phyloP scores from a whole-genome alignment of 2,113 vertebrate species.

The Onychostoma macrolepis region DNA sequence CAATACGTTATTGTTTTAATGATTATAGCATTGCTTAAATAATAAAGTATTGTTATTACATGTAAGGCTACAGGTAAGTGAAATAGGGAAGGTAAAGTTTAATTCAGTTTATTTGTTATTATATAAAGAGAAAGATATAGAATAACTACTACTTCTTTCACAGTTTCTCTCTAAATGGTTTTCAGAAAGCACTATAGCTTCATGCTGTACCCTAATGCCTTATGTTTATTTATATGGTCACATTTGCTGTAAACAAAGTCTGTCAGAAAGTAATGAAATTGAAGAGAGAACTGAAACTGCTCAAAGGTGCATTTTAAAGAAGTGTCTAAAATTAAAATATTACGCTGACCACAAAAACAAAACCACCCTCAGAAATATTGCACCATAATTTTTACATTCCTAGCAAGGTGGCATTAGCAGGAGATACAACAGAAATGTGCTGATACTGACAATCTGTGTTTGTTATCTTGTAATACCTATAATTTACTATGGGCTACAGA shows the following conservation, averaged over 20 bases:
- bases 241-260: background rate
- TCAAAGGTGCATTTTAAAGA: background rate
- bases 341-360: background rate
- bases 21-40: background rate
- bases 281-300: constrained; percentile 33
- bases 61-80: background rate
- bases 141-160: background rate
- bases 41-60: background rate
- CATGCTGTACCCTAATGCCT: constrained; percentile 22
- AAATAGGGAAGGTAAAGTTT: background rate
- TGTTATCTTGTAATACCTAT: background rate
- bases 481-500: background rate
- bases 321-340: background rate
- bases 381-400: background rate
- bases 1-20: background rate
- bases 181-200: background rate
- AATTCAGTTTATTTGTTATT: too few species aligned
- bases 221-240: constrained; percentile 5
- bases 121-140: background rate
- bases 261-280: background rate
- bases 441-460: background rate
- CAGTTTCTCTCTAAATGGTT: background rate
- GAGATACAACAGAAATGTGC: background rate
- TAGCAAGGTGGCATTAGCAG: background rate
- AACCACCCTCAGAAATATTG: background rate